A percentile compares a stretch with the other conserved stretches of the same genome.
phyloP scores from a whole-genome alignment of 1,140 invertebrate genomes.

The Bombus turneri region DNA sequence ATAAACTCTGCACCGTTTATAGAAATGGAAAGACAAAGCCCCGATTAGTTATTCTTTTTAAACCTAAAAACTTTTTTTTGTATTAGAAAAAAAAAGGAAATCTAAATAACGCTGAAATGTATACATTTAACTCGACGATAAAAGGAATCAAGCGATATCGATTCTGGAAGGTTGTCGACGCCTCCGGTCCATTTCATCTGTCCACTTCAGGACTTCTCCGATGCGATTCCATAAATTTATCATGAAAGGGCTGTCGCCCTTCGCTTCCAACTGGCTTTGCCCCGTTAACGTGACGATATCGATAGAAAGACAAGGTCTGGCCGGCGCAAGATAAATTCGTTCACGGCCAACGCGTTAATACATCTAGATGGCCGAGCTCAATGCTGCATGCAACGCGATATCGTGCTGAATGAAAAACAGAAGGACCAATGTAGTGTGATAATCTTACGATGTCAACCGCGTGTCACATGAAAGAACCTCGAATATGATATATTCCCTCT shows the following conservation, averaged over 20 bases:
- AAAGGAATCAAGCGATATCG: neutral
- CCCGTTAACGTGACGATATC: constrained; percentile 18
- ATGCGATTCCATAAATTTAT: constrained; percentile 36
- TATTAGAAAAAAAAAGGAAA: neutral
- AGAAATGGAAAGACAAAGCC: too few species aligned
- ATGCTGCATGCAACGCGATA: constrained; percentile 40
- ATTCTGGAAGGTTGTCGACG: neutral
- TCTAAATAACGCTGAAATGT: neutral
- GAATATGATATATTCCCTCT: neutral
- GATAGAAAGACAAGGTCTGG: constrained; percentile 66
- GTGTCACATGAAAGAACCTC: neutral
- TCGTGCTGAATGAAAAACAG: constrained; percentile 11
- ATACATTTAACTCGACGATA: neutral
- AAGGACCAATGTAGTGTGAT: constrained; percentile 39
- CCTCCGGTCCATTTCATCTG: neutral
- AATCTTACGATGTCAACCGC: neutral
- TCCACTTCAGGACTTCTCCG: neutral
- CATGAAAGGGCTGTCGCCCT: constrained; percentile 4
- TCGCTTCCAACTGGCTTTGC: neutral
- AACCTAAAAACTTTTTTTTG: neutral
- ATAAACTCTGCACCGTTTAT: neutral
- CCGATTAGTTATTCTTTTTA: neutral
- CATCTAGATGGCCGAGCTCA: constrained; percentile 46
- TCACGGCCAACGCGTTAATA: constrained; percentile 57
- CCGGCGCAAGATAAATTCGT: constrained; percentile 64